Conservation (phyloP, 1,140 invertebrate species). For the Oreohelix idahoensis region DNA sequence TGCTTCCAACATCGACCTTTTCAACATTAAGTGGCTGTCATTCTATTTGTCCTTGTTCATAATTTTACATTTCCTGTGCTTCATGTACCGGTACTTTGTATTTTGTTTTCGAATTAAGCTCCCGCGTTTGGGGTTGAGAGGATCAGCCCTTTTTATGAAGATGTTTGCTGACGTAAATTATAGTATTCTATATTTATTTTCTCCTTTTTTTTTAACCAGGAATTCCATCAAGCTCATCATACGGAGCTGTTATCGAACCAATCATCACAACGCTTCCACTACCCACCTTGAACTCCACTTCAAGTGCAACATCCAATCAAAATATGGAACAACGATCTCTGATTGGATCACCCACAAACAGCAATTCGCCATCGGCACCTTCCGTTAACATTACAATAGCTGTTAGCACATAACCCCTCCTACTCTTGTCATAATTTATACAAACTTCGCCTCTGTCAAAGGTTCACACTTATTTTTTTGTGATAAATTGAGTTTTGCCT, state of each 20-base stretch:
- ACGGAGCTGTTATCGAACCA: constrained; percentile 50
- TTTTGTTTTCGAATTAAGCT: too few species aligned
- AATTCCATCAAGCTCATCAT: constrained; percentile 6
- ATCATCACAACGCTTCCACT: constrained; percentile 44
- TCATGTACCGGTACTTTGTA: too few species aligned
- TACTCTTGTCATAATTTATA: not conserved
- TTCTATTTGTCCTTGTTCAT: too few species aligned
- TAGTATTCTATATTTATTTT: too few species aligned
- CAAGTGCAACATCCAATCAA: constrained; percentile 29
- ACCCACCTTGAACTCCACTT: constrained; percentile 36
- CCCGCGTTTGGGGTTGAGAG: too few species aligned
- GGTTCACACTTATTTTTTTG: too few species aligned
- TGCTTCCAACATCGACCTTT: too few species aligned
- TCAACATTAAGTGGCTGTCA: too few species aligned
- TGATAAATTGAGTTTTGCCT: too few species aligned
- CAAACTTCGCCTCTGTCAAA: not conserved
- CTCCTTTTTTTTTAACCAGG: not conserved
- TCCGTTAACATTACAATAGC: not conserved
- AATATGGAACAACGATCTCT: constrained; percentile 29
- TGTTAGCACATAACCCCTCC: constrained; percentile 15
- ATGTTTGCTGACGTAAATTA: too few species aligned
- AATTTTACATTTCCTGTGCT: too few species aligned
- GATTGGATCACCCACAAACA: not conserved
- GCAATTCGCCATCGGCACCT: constrained; percentile 14
- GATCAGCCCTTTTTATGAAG: too few species aligned